Evolutionary conservation across 30 jellyfish, hydroid and myxozoan species (phyloP).

Genomic region (Aurelia sp.): DNA sequence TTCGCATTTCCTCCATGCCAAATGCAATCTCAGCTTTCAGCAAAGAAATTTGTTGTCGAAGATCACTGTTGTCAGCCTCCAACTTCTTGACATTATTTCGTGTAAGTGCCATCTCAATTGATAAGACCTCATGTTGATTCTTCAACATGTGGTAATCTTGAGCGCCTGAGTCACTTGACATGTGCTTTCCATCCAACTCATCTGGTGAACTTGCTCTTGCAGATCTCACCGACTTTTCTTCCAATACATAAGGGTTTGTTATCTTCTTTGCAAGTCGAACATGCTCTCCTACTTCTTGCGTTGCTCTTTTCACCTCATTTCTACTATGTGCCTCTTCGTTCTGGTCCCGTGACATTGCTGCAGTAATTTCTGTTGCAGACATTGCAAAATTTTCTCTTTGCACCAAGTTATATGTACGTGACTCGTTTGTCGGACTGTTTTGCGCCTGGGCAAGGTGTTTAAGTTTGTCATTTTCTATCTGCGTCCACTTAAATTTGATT

Average conservation of each 20-base stretch:
- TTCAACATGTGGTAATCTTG: background rate
- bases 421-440: background rate
- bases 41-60: slow-evolving; percentile 51
- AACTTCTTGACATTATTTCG: slow-evolving; percentile 56
- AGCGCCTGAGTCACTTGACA: background rate
- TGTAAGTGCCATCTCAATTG: slow-evolving; percentile 69
- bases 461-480: slow-evolving; percentile 37
- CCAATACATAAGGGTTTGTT: background rate
- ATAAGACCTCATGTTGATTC: slow-evolving; percentile 58
- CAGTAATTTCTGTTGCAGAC: background rate
- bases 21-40: slow-evolving; percentile 63
- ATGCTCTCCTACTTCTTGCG: background rate
- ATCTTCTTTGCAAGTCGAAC: background rate
- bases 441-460: background rate
- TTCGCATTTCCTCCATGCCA: slow-evolving; percentile 26
- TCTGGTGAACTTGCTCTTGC: background rate
- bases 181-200: background rate
- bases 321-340: background rate
- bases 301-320: background rate
- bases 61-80: slow-evolving; percentile 58
- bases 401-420: background rate
- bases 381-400: background rate
- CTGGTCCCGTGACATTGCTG: background rate
- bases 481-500: slow-evolving; percentile 21
- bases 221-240: background rate